Percentiles rank a stretch among this genome's conserved stretches.
These are phyloP conservation scores for Nannobrachium achirus DNA, from an alignment of 2,113 vertebrate genomes.

Conservation along the genomic window DNA sequence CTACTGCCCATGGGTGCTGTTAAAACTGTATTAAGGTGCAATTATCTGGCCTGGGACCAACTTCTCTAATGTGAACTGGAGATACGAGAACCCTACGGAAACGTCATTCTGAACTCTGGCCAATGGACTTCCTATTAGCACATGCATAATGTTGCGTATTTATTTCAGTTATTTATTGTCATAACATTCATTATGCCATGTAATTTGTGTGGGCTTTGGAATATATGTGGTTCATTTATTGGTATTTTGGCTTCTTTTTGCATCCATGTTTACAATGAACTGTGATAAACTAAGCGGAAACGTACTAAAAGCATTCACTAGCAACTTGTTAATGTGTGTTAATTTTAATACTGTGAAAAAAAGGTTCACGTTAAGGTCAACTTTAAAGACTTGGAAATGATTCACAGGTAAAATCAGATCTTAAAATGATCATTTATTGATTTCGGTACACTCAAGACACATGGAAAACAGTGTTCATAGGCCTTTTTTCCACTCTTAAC, in stretches of 20 bases:
- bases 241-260: conserved; percentile 20
- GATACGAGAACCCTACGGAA: conserved; percentile 7
- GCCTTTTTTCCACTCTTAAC: conserved; percentile 9
- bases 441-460: conserved; percentile 3
- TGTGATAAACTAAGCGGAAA: background rate
- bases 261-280: conserved; percentile 17
- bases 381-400: background rate
- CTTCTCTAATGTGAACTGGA: conserved; percentile 30
- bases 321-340: background rate
- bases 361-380: conserved; percentile 8
- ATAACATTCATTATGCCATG: conserved; percentile 21
- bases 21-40: conserved; percentile 34
- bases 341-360: background rate
- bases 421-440: conserved; percentile 31
- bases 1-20: conserved; percentile 56
- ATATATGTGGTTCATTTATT: conserved; percentile 44
- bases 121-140: conserved; percentile 25
- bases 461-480: conserved; percentile 25
- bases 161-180: conserved; percentile 75
- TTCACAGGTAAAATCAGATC: conserved; percentile 1
- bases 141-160: conserved; percentile 58
- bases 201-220: conserved; percentile 28
- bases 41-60: conserved; percentile 38
- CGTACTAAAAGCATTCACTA: background rate
- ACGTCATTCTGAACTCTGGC: conserved; percentile 16